phyloP scores from a whole-genome alignment of 1,140 invertebrate species.

The Gryllus bimaculatus region DNA sequence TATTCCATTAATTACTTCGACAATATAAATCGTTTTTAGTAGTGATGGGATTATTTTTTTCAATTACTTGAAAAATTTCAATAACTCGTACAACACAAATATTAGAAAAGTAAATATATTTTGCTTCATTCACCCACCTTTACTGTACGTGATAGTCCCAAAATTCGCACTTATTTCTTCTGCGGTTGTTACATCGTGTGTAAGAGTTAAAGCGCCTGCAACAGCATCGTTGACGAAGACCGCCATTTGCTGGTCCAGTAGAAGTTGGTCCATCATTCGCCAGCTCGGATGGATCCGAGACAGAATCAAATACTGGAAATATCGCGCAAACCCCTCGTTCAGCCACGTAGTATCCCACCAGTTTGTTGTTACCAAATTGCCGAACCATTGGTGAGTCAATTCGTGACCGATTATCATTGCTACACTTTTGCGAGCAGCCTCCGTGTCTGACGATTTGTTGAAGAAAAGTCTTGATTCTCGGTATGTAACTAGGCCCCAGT shows the following conservation, averaged over 20 bases:
- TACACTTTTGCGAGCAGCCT: conserved; percentile 32
- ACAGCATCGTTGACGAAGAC: conserved; percentile 64
- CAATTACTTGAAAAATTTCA: too few species aligned
- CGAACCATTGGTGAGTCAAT: conserved; percentile 41
- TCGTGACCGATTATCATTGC: conserved; percentile 43
- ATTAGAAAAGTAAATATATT: too few species aligned
- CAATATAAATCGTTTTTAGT: too few species aligned
- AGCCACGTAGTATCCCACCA: conserved; percentile 44
- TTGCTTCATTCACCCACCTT: conserved; percentile 44
- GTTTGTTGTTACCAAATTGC: conserved; percentile 36
- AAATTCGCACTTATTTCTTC: conserved; percentile 70
- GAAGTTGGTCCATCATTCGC: conserved; percentile 68
- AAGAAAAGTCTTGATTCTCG: conserved; percentile 75
- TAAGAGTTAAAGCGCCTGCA: conserved; percentile 60
- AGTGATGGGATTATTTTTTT: too few species aligned
- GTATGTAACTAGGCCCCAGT: conserved; percentile 83
- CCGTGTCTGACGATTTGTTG: conserved; percentile 35
- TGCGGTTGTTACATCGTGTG: conserved; percentile 55
- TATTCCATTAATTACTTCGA: too few species aligned
- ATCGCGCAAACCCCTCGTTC: conserved; percentile 46
- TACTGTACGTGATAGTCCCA: conserved; percentile 75
- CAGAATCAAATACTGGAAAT: conserved; percentile 28
- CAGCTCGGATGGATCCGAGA: conserved; percentile 30
- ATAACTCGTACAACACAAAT: too few species aligned
- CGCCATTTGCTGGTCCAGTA: conserved; percentile 57